Percentiles rank a stretch among this genome's conserved stretches.
phyloP scores from a whole-genome alignment of 2,888 invertebrate species.

The Synanthedon myopaeformis region DNA sequence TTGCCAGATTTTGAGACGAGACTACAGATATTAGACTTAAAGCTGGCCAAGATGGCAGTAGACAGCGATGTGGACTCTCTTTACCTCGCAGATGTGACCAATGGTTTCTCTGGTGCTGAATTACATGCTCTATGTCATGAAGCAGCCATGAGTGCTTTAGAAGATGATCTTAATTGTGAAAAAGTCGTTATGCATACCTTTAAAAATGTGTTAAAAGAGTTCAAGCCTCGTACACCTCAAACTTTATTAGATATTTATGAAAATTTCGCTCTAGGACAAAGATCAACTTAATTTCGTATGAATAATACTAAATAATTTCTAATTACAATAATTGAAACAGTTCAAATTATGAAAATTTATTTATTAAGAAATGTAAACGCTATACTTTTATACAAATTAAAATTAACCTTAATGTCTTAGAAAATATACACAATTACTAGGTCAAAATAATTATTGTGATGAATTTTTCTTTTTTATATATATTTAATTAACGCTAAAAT shows the following conservation, averaged over 20 bases:
- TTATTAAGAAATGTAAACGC: neutral
- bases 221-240: slow-evolving; percentile 82
- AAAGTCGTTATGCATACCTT: slow-evolving; percentile 79
- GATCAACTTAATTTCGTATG: slow-evolving; percentile 25
- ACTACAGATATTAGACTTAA: slow-evolving; percentile 83
- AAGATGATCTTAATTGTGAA: slow-evolving; percentile 76
- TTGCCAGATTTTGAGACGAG: slow-evolving; percentile 87
- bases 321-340: neutral
- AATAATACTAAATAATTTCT: no score
- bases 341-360: neutral
- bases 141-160: slow-evolving; percentile 87
- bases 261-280: slow-evolving; percentile 64
- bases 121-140: slow-evolving; percentile 90
- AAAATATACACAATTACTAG: no score
- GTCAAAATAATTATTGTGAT: no score
- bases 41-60: slow-evolving; percentile 79
- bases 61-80: slow-evolving; percentile 74
- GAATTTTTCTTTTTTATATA: no score
- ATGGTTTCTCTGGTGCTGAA: slow-evolving; percentile 95
- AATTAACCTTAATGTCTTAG: no score
- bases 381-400: neutral
- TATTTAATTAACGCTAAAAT: no score
- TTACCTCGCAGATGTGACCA: slow-evolving; percentile 75
- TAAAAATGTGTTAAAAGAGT: slow-evolving; percentile 74
- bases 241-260: slow-evolving; percentile 80